Base-by-base conservation (phyloP, 1,140 invertebrate species). In the Euschistus heros region DNA sequence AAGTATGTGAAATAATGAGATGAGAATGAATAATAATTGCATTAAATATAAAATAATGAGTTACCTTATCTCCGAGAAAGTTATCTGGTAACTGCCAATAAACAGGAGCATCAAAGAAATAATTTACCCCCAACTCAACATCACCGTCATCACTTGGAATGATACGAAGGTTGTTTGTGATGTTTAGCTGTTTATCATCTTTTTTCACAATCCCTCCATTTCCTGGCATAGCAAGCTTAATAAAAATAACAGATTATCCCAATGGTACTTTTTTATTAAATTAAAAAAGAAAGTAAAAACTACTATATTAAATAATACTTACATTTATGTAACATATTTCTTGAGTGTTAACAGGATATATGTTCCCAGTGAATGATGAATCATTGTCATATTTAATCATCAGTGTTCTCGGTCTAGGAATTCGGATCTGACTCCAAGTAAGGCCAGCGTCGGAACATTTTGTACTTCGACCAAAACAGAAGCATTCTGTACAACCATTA, bases 21-120 rank as follows among this genome's bases (percentile, higher is more conserved):
- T 18, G 2, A 61, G 17, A 37, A n/a, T 61, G 8, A 4, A 17
- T 37, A 22, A 61, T 18, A 15, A 8, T 10, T 57, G 5, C 14
- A 57, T 57, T 57, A 2, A 24, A 57, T 57, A 57, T 8, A 22
- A 44, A 22, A 10, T 24, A 63, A 66, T 44, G 62, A 68, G 67
- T 71, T 74, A 87, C 86, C 79, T 84, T 86, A 78, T 98, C 95
- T 2, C 92, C 92, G 2, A 88, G 79, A 75, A 97, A 94, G 50
- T 85, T 79, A 1, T 82, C 77, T 0, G 93, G 91, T 6, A 97
- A 76, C 69, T 85, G 83, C 83, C 92, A 94, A 75, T 95, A 96
- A 1, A 95, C 76, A 0, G 92, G 91, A 67, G 84, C 83, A 66
- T 86, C 82, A 68, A 86, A 84, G 20, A 81, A 78, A 33, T 81